phyloP scores from a whole-genome alignment of 2,797 vertebrate species.

The Eulemur coronatus region DNA sequence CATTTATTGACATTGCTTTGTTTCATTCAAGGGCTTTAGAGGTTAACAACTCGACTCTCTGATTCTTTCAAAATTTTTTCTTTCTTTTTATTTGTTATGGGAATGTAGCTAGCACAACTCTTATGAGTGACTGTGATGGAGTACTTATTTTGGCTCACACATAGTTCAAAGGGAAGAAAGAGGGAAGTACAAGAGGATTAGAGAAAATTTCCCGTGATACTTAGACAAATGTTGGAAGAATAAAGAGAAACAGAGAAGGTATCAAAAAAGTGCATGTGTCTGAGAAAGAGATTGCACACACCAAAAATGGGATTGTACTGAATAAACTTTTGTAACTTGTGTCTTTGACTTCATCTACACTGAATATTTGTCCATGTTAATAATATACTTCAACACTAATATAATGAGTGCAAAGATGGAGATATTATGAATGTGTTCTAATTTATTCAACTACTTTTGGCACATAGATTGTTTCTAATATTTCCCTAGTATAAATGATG shows the following conservation, averaged over 20 bases:
- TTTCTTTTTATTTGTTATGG: not conserved
- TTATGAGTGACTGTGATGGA: not conserved
- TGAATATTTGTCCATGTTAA: slow-evolving; percentile 4
- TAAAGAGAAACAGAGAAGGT: not conserved
- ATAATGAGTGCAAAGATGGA: not conserved
- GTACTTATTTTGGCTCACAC: not conserved
- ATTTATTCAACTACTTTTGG: not conserved
- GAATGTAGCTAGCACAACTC: not conserved
- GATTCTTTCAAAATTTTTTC: not conserved
- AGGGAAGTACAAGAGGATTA: not conserved
- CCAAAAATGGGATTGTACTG: not conserved
- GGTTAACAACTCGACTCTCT: not conserved
- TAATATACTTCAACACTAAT: not conserved
- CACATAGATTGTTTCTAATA: not conserved
- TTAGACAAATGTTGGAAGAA: not conserved
- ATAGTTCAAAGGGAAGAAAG: not conserved
- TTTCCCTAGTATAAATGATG: not conserved
- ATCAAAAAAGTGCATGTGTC: not conserved
- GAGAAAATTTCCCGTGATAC: not conserved
- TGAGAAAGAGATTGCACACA: not conserved
- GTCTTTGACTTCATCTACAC: not conserved
- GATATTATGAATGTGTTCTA: not conserved
- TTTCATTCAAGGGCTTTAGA: not conserved
- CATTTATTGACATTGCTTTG: not conserved
- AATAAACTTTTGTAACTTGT: not conserved